Percentiles rank a stretch among this genome's conserved stretches.
These are phyloP conservation scores for Cotesia chilonis DNA, from an alignment of 1,140 invertebrate species.

Conservation along the genomic window DNA sequence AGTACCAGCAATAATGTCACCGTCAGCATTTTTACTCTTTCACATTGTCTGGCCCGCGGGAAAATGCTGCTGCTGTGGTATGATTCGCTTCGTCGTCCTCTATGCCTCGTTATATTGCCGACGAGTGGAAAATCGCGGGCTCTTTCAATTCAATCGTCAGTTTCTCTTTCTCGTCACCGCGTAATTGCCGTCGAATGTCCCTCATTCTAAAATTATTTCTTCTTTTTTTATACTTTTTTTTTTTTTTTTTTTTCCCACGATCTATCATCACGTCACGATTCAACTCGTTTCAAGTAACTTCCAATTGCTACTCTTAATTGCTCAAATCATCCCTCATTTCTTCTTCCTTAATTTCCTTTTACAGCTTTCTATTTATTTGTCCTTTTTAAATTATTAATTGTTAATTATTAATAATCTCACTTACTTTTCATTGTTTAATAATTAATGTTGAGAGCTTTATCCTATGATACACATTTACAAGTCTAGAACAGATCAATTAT, in stretches of 20 bases:
- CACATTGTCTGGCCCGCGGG: slow-evolving; percentile 1
- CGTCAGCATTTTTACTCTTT: slow-evolving; percentile 21
- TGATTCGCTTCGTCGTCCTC: neutral
- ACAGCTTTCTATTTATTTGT: neutral
- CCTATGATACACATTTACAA: too few relatives aligned
- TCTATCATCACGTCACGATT: slow-evolving; percentile 16
- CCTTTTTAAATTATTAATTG: too few relatives aligned
- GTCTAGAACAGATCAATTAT: too few relatives aligned
- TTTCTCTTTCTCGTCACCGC: neutral
- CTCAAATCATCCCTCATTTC: neutral
- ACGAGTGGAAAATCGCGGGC: slow-evolving; percentile 23
- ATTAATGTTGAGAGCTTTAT: too few relatives aligned
- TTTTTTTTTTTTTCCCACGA: neutral
- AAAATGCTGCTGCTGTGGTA: neutral
- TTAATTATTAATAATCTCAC: too few relatives aligned
- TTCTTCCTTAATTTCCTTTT: neutral
- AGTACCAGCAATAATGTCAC: slow-evolving; percentile 12
- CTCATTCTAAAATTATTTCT: slow-evolving; percentile 22
- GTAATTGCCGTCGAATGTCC: slow-evolving; percentile 26
- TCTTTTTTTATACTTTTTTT: neutral
- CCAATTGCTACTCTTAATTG: slow-evolving; percentile 12
- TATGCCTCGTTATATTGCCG: slow-evolving; percentile 21
- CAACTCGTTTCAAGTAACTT: slow-evolving; percentile 5
- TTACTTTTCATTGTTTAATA: too few relatives aligned
- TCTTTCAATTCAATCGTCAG: slow-evolving; percentile 30